phyloP scores from a whole-genome alignment of 2,113 vertebrate genomes.

The Oncorhynchus keta region DNA sequence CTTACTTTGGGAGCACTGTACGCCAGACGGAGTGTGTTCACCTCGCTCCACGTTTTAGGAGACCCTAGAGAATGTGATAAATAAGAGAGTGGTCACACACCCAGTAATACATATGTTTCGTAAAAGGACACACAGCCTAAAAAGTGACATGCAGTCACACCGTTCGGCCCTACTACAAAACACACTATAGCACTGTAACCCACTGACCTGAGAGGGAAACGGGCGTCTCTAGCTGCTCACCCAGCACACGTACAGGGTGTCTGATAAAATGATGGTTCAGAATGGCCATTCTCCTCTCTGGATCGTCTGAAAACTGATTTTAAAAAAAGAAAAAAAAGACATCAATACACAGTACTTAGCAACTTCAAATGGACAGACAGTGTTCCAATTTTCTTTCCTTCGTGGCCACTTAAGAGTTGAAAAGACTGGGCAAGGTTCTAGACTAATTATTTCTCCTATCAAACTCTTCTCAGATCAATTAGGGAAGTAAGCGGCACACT shows the following conservation, averaged over 20 bases:
- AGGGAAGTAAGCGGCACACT: no score
- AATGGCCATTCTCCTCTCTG: constrained; percentile 79
- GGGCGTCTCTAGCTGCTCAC: constrained; percentile 69
- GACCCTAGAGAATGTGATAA: constrained; percentile 68
- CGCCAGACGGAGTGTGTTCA: constrained; percentile 85
- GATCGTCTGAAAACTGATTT: constrained; percentile 84
- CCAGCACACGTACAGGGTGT: constrained; percentile 83
- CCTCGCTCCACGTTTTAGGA: constrained; percentile 81
- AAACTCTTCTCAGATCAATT: no score
- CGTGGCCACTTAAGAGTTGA: no score
- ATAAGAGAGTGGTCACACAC: background rate
- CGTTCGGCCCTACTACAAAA: no score
- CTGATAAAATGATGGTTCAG: constrained; percentile 90
- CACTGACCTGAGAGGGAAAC: constrained; percentile 80
- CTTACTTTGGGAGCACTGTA: constrained; percentile 85
- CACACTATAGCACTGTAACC: background rate
- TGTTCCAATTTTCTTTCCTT: no score
- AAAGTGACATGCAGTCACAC: background rate
- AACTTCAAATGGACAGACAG: no score
- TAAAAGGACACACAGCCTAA: background rate
- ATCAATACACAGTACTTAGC: background rate
- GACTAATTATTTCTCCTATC: no score
- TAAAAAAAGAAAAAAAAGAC: background rate
- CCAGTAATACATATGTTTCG: background rate
- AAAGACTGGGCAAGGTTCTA: no score